These are phyloP conservation scores for Caranx melampygus DNA, from an alignment of 2,113 vertebrate species.

Conservation along the genomic window DNA sequence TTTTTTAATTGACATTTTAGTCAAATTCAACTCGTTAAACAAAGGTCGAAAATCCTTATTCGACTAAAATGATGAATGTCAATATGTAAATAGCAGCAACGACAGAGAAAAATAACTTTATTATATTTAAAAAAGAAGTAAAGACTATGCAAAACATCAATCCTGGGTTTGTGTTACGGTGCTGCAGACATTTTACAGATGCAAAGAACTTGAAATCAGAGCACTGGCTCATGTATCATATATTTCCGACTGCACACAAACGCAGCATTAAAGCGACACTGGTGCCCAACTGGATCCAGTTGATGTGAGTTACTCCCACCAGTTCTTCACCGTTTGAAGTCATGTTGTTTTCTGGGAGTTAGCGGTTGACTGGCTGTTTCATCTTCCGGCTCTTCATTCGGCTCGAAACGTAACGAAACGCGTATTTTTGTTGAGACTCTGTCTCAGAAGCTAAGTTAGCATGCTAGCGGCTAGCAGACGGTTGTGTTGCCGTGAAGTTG, in stretches of 20 bases:
- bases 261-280: constrained; percentile 63
- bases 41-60: too few relatives aligned
- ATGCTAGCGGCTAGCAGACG: constrained; percentile 40
- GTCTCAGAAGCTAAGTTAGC: neutral
- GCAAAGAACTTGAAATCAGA: too few relatives aligned
- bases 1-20: neutral
- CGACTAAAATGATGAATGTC: too few relatives aligned
- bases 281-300: constrained; percentile 59
- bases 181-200: too few relatives aligned
- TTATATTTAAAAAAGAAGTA: too few relatives aligned
- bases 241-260: constrained; percentile 23
- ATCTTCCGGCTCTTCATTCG: neutral
- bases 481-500: neutral
- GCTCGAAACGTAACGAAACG: fast-evolving
- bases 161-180: too few relatives aligned
- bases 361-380: fast-evolving
- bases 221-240: too few relatives aligned
- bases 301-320: constrained; percentile 78
- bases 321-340: constrained; percentile 9
- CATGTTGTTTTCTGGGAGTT: fast-evolving
- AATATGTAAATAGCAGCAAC: too few relatives aligned
- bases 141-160: too few relatives aligned
- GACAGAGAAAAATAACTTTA: too few relatives aligned
- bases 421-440: neutral
- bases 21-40: too few relatives aligned